Evolutionary conservation across 2,113 vertebrate genomes (phyloP), one percentile per base, ranked within the genome.

Genomic region (Pedetes capensis): DNA sequence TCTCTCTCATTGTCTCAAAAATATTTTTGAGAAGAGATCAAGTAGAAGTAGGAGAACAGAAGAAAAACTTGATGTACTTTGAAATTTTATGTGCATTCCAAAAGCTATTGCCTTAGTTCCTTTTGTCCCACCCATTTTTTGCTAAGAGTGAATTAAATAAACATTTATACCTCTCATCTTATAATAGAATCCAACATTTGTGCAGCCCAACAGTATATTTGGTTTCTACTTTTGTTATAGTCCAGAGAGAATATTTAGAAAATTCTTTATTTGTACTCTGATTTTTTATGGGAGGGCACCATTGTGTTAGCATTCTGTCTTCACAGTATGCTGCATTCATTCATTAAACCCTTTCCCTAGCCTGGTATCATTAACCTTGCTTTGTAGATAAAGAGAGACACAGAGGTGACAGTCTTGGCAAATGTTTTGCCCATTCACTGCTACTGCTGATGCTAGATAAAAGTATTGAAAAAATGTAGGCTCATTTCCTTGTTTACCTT

Each of bases 321-420:
- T 89, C 72, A 71, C 79, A 81, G 47, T 55, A 16, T 85, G 59
- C 64, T 47, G 44, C 17, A 74, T 71, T 92, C 59, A 83, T 94
- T 87, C 57, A 85, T 90, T 92, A 95, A 81, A 57, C 9, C 8
- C 37, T 79, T 87, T 93, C 39, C 27, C 61, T 13, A 90, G 90
- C 27, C 53, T 53, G 61, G 44, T 78, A 63, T 86, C 87, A 96
- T 97, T 96, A 94, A 96, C 96, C 61, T 97, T 96, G 76, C 61
- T 93, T 96, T 94, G 87, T 82, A 96, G 80, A 88, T 92, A 95
- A 96, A 89, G 64, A 84, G 39, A 94, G 53, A 94, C 84, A 84
- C 12, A 53, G 85, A 97, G 92, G 96, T 95, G 66, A 42, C 27
- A 84, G 32, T 90, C 87, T 78, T 96, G 84, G 87, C 87, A 94